These are phyloP conservation scores for Mastomys coucha DNA, from an alignment of 2,113 vertebrate genomes.

Conservation along the genomic window DNA sequence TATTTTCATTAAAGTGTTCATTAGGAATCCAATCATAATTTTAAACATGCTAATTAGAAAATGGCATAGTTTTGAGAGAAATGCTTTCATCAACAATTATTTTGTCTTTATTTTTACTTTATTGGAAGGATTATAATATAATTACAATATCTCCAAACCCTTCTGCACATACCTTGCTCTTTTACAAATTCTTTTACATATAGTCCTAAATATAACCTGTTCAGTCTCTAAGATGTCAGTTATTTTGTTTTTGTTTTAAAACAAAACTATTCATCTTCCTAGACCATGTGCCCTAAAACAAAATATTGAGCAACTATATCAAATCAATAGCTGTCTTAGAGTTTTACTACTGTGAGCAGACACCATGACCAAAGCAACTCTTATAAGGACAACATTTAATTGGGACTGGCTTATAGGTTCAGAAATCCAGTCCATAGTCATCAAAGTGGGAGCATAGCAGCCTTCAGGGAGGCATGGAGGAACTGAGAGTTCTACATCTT, in stretches of 20 bases:
- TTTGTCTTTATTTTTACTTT: background rate
- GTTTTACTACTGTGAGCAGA: too few relatives aligned
- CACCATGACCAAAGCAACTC: too few relatives aligned
- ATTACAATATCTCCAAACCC: background rate
- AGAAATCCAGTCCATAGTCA: too few relatives aligned
- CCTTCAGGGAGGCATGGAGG: too few relatives aligned
- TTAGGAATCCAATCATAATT: background rate
- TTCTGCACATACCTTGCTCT: background rate
- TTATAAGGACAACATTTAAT: too few relatives aligned
- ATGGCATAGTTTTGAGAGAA: background rate
- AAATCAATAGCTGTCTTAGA: background rate
- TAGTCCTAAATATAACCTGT: background rate
- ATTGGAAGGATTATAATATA: background rate
- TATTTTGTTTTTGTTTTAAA: background rate
- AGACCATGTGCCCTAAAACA: background rate
- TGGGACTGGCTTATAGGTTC: too few relatives aligned
- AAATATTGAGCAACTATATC: fast-evolving
- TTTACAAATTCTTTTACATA: too few relatives aligned
- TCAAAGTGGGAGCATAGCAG: too few relatives aligned
- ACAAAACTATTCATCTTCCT: background rate
- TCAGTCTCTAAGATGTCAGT: background rate
- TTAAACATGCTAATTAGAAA: background rate
- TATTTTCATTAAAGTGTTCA: background rate
- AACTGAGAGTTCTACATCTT: too few relatives aligned
- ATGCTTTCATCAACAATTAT: background rate